These are phyloP conservation scores for Muscicapa comitata DNA, from an alignment of 2,797 vertebrate species.

Conservation along the genomic window DNA sequence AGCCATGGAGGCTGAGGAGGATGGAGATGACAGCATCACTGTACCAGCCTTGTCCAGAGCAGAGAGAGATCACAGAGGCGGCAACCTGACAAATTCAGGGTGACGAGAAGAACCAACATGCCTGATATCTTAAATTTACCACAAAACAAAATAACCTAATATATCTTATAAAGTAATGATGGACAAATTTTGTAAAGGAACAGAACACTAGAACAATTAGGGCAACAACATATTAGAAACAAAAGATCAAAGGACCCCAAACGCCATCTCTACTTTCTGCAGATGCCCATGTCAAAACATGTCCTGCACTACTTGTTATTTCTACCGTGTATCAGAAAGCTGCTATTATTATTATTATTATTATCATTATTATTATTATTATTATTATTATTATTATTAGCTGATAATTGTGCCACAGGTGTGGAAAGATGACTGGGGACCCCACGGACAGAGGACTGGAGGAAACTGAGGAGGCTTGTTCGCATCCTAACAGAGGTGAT, in stretches of 20 bases:
- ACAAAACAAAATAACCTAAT: background rate
- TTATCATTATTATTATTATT: too few relatives aligned
- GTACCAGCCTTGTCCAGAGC: background rate
- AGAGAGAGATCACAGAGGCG: background rate
- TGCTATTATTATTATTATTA: background rate
- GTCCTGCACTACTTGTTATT: background rate
- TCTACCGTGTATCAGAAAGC: background rate
- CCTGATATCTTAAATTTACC: background rate
- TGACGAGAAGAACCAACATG: accelerated
- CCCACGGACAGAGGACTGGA: background rate
- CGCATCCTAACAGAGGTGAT: background rate
- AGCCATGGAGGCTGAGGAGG: background rate
- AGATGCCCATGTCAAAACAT: background rate
- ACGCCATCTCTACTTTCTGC: background rate
- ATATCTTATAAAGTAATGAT: background rate
- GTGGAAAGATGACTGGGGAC: background rate
- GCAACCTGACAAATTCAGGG: background rate
- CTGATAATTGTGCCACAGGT: background rate
- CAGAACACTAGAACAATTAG: background rate
- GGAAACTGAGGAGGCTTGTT: background rate
- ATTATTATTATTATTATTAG: too few relatives aligned
- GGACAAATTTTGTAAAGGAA: background rate
- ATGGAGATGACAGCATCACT: background rate
- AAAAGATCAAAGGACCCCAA: background rate
- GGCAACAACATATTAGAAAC: background rate